Conservation (phyloP, 2,888 invertebrate species). For the Drosophila diplacantha region DNA sequence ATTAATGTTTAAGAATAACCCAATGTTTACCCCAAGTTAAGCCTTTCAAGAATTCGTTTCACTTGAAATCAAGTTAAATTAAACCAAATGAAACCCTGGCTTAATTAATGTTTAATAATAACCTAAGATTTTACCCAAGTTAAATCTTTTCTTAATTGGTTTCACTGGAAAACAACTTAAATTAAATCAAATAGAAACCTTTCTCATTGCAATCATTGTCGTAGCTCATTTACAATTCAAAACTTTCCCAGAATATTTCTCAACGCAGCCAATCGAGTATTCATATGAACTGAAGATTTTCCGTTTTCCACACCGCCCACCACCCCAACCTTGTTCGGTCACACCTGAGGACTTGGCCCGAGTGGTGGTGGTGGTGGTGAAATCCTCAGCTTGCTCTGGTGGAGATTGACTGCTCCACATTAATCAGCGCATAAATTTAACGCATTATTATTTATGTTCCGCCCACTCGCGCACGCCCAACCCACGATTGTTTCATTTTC, state of each 20-base stretch:
- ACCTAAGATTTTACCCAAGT: too few relatives aligned
- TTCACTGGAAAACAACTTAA: not conserved
- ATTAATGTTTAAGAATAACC: not conserved
- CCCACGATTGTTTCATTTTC: constrained; percentile 60
- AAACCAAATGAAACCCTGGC: not conserved
- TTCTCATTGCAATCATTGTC: not conserved
- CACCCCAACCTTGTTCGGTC: constrained; percentile 32
- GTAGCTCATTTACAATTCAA: constrained; percentile 10
- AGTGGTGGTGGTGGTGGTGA: constrained; percentile 1
- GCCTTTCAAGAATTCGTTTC: too few relatives aligned
- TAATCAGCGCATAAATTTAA: constrained; percentile 71
- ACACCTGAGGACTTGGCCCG: constrained; percentile 56
- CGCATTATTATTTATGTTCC: constrained; percentile 72
- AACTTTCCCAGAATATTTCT: not conserved
- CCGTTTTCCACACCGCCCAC: not conserved
- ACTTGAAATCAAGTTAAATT: not conserved
- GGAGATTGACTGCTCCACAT: constrained; percentile 67
- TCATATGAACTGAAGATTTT: constrained; percentile 54
- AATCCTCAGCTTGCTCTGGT: constrained; percentile 16
- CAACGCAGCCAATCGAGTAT: constrained; percentile 35
- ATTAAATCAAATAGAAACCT: not conserved
- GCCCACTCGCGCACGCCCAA: constrained; percentile 10
- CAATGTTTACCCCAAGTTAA: too few relatives aligned
- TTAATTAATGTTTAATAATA: not conserved
- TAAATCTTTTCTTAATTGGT: too few relatives aligned